Conservation (phyloP, 2,113 vertebrate species). For the Cnemophilus loriae region DNA sequence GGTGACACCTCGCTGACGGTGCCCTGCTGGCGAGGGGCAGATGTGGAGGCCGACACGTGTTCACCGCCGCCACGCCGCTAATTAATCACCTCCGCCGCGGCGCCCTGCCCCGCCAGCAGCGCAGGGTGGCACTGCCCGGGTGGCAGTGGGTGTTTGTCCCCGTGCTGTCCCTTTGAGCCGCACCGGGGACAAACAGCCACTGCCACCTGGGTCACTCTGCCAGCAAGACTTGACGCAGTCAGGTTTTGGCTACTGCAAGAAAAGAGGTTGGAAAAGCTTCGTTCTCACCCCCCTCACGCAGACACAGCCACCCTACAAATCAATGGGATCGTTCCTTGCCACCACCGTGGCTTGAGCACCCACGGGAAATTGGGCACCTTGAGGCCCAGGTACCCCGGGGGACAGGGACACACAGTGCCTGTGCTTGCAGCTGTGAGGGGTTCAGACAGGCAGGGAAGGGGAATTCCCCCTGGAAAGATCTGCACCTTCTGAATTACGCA, state of each 20-base stretch:
- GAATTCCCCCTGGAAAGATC: background rate
- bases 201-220: fast-evolving
- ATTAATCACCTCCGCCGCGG: constrained; percentile 68
- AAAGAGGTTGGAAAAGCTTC: background rate
- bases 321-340: background rate
- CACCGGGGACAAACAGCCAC: fast-evolving
- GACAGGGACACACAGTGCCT: fast-evolving
- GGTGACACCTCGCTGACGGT: constrained; percentile 42
- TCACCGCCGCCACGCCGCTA: background rate
- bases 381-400: fast-evolving
- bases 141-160: background rate
- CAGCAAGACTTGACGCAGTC: fast-evolving
- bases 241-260: background rate
- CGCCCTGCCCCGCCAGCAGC: background rate
- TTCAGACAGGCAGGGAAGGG: background rate
- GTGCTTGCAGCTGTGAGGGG: background rate
- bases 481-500: background rate
- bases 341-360: fast-evolving
- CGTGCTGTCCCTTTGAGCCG: fast-evolving
- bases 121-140: background rate
- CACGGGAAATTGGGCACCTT: fast-evolving
- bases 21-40: constrained; percentile 66
- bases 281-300: fast-evolving
- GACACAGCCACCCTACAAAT: fast-evolving
- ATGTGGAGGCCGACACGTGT: constrained; percentile 62